phyloP scores from a whole-genome alignment of 2,797 vertebrate species.

The Jordanella pulchra region DNA sequence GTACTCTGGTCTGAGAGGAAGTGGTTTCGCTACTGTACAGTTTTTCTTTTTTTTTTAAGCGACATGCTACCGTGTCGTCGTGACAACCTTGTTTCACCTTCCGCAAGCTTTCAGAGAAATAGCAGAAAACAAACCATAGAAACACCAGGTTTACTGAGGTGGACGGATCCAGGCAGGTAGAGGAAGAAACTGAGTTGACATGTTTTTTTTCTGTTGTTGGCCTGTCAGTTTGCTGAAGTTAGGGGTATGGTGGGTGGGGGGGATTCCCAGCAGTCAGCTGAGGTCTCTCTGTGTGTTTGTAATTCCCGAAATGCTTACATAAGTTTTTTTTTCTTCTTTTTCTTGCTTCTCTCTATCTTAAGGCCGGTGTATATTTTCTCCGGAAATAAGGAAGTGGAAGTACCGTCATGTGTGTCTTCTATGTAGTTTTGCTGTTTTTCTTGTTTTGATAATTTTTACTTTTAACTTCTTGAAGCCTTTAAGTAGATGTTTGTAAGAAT shows the following conservation, averaged over 20 bases:
- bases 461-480: neutral
- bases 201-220: conserved; percentile 48
- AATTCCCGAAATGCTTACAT: conserved; percentile 78
- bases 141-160: conserved; percentile 17
- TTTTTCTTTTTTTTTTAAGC: conserved; percentile 46
- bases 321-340: conserved; percentile 47
- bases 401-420: conserved; percentile 47
- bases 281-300: conserved; percentile 52
- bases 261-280: conserved; percentile 70
- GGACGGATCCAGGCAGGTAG: conserved; percentile 33
- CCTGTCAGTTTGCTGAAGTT: conserved; percentile 57
- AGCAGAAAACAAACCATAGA: conserved; percentile 28
- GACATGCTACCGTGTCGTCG: conserved; percentile 64
- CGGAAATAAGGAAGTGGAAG: conserved; percentile 69
- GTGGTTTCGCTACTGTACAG: conserved; percentile 70
- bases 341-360: conserved; percentile 50
- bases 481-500: too few relatives aligned
- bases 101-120: conserved; percentile 38
- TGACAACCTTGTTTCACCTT: conserved; percentile 59
- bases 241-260: conserved; percentile 37
- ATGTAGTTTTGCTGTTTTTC: conserved; percentile 32
- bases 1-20: conserved; percentile 67
- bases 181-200: conserved; percentile 26
- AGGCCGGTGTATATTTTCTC: conserved; percentile 29
- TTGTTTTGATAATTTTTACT: too few relatives aligned